Percentiles rank a stretch among this genome's conserved stretches.
phyloP scores from a whole-genome alignment of 2,888 invertebrate species.

The Periphyllus acericola region DNA sequence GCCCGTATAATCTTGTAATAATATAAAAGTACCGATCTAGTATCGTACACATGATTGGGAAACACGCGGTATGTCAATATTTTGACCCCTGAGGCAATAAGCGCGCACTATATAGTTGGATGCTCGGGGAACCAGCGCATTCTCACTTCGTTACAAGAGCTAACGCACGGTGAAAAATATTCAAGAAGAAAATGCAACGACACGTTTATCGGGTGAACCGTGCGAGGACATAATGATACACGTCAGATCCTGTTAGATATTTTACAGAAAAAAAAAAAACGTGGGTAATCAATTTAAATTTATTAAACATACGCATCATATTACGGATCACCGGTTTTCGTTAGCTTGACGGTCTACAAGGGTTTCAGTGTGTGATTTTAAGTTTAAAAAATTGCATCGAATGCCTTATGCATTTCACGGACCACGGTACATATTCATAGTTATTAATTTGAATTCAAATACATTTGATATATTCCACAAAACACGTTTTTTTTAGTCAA shows the following conservation, averaged over 20 bases:
- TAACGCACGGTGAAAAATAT: conserved; percentile 5
- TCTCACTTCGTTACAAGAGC: not conserved
- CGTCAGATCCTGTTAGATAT: not conserved
- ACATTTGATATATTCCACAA: too few relatives aligned
- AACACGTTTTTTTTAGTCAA: too few relatives aligned
- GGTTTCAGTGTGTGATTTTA: not conserved
- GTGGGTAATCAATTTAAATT: not conserved
- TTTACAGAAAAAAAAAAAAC: not conserved
- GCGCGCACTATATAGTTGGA: not conserved
- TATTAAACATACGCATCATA: not conserved
- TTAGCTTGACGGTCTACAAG: not conserved
- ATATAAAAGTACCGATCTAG: not conserved
- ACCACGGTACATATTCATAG: not conserved
- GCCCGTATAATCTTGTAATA: not conserved
- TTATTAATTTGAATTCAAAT: too few relatives aligned
- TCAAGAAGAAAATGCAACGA: not conserved
- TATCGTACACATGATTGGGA: not conserved
- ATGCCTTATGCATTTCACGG: not conserved
- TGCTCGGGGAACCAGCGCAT: not conserved
- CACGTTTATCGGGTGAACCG: not conserved
- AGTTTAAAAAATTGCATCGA: not conserved
- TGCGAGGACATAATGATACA: not conserved
- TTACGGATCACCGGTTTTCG: not conserved
- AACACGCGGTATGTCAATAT: conserved; percentile 7
- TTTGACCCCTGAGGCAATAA: conserved; percentile 27